Evolutionary conservation across 2,888 invertebrate species (phyloP).

Genomic region (Thymelicus lineola): DNA sequence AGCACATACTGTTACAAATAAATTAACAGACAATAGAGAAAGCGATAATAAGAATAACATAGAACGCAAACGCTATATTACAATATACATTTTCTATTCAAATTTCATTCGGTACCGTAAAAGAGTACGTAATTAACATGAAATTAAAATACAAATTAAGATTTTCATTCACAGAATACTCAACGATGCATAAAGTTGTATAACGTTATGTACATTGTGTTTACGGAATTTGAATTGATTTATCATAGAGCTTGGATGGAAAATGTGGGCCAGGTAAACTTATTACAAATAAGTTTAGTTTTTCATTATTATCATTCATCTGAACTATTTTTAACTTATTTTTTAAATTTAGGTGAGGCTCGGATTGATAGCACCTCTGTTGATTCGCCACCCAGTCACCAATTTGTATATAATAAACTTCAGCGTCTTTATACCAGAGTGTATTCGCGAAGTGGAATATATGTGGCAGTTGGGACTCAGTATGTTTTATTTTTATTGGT

Average conservation of each 20-base stretch:
- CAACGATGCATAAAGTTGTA: slow-evolving; percentile 91
- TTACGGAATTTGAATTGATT: slow-evolving; percentile 93
- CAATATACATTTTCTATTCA: too few species aligned
- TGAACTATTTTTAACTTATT: background rate
- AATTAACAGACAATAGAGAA: too few species aligned
- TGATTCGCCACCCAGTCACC: slow-evolving; percentile 88
- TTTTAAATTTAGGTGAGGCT: slow-evolving; percentile 80
- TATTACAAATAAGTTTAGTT: too few species aligned
- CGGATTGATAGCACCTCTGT: slow-evolving; percentile 88
- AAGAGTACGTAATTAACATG: background rate
- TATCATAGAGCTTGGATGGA: slow-evolving; percentile 93
- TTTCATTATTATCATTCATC: too few species aligned
- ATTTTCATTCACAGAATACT: slow-evolving; percentile 79
- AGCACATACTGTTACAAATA: background rate
- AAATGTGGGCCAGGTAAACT: slow-evolving; percentile 88
- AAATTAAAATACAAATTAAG: background rate
- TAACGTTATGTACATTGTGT: slow-evolving; percentile 91
- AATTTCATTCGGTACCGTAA: too few species aligned
- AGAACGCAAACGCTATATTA: too few species aligned
- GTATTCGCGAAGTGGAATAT: slow-evolving; percentile 92
- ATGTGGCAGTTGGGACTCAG: slow-evolving; percentile 91
- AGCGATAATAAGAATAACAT: too few species aligned
- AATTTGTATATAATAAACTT: slow-evolving; percentile 89
- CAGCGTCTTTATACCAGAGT: slow-evolving; percentile 88
- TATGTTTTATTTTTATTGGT: slow-evolving; percentile 55